Conservation (phyloP, 92 coral and sea anemone species). For the Umimayanthus chanpuru region DNA sequence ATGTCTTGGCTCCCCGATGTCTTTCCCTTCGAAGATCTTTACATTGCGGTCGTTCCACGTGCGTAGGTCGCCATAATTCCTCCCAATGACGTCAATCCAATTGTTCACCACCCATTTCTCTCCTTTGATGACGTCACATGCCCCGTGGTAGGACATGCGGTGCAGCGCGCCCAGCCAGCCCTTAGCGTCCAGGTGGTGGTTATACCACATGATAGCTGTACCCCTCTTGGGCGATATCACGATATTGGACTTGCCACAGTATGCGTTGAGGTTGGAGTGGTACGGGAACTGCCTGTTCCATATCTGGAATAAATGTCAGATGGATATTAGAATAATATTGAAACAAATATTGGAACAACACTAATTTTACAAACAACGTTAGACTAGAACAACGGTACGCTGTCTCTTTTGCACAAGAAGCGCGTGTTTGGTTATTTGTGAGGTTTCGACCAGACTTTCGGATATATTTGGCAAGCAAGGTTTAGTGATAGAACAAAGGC, state of each 20-base stretch:
- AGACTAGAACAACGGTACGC: neutral
- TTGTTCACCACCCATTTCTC: constrained; percentile 91
- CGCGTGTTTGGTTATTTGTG: too few species aligned
- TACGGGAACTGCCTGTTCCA: constrained; percentile 64
- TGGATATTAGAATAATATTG: neutral
- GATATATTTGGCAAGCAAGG: too few species aligned
- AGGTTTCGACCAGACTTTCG: too few species aligned
- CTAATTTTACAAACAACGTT: too few species aligned
- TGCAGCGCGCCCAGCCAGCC: constrained; percentile 83
- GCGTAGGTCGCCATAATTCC: constrained; percentile 61
- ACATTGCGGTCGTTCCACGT: constrained; percentile 65
- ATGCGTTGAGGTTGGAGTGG: constrained; percentile 79
- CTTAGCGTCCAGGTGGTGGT: constrained; percentile 70
- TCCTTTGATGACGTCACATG: constrained; percentile 89
- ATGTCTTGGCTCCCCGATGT: constrained; percentile 18
- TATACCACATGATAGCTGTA: constrained; percentile 93
- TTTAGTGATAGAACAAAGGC: too few species aligned
- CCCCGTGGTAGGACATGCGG: constrained; percentile 87
- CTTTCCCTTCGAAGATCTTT: constrained; percentile 34
- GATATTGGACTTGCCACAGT: constrained; percentile 82
- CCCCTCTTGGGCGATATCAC: constrained; percentile 75
- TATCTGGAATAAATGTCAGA: constrained; percentile 26
- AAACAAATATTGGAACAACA: neutral
- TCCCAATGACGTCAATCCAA: constrained; percentile 88
- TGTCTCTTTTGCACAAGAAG: neutral